Base-by-base conservation (phyloP, 1,140 invertebrate species). In the Scaptomyza montana region DNA sequence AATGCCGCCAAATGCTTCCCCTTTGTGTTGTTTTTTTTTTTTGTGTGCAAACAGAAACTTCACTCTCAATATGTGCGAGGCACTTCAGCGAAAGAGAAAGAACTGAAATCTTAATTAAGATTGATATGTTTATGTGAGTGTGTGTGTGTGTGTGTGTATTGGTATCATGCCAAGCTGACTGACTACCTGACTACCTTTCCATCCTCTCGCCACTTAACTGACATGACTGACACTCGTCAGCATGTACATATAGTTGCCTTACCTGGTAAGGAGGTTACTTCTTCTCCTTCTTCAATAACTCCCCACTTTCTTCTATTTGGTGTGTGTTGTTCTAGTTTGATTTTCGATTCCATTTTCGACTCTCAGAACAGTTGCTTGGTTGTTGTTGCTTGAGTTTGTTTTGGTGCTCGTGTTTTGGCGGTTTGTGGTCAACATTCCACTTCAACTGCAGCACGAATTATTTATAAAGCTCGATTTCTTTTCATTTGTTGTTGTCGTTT, bases 41-140 rank as follows among this genome's bases (percentile, higher is more conserved):
- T 39, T 39, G 30, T 46, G 41, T 49, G 39, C 61, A 33, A 21
- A 45, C 16, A 8, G 19, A 8, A 13, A 67, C 65, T 60, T 78
- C 66, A 62, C 49, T 63, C 53, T 55, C 72, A 63, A 78, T 71
- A 46, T 73, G 74, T 65, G 74, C 61, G 53, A 54, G 81, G 70
- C 67, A 75, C 76, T 79, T 79, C 59, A 81, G 47, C 80, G 71
- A 53, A 66, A 59, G 51, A 64, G 75, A 33, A 33, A 36, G 33
- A 74, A 67, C 62, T 80, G 71, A 78, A 78, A 70, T 74, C 78
- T 74, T 89, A 89, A 89, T 89, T 89, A 89, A 89, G 84, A 89
- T 89, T 89, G 84, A 89, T 89, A 71, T 89, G 84, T 80, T 89
- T 77, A 66, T 65, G 60, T 65, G 60, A 68, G 67, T 62, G 41